Evolutionary conservation across 2,797 vertebrate genomes (phyloP), one percentile per base, ranked within the genome.

Genomic region (Spondyliosoma cantharus): DNA sequence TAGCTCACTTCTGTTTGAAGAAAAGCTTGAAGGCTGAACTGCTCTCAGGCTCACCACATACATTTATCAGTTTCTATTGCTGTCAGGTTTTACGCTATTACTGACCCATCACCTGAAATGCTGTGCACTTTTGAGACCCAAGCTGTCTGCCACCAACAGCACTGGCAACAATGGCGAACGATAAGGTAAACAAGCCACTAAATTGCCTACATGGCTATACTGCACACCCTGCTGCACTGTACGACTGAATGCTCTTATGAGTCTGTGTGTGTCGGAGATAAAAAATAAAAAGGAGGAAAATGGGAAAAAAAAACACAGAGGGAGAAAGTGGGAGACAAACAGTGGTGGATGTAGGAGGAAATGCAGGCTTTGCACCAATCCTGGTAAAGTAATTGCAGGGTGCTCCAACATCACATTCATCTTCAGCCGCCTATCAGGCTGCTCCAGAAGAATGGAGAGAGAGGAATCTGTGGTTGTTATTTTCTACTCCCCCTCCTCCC

Each of bases 351-450:
- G 32, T 9, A 8, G 63, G 54, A 66, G 15, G 82, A 65, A 74
- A 43, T 81, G 66, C 56, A 69, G 73, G 74, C 53, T 61, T 85
- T 71, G 54, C 59, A 59, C 56, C 50, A 58, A 14, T 61, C 59
- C 52, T 58, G 48, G 46, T 45, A 16, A 73, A 76, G 71, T 85
- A 83, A 88, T 77, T 82, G 72, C 75, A 62, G 46, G 4, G 42
- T 27, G 50, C 37, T 56, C 48, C 71, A 71, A 46, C 52, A 60
- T 46, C 7, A 49, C 82, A 92, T 92, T 89, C 85, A 78, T 86
- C 83, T 69, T 50, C 58, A 73, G 65, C 76, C 22, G 43, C 46
- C 62, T 65, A 52, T 78, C 56, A 80, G 63, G 68, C 70, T 81
- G 80, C 78, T 71, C 50, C 49, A 83, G 59, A 59, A 63, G 22